Evolutionary conservation across 2,113 vertebrate species (phyloP), one percentile per base, ranked within the genome.

Genomic region (Gnathonemus longibarbis): DNA sequence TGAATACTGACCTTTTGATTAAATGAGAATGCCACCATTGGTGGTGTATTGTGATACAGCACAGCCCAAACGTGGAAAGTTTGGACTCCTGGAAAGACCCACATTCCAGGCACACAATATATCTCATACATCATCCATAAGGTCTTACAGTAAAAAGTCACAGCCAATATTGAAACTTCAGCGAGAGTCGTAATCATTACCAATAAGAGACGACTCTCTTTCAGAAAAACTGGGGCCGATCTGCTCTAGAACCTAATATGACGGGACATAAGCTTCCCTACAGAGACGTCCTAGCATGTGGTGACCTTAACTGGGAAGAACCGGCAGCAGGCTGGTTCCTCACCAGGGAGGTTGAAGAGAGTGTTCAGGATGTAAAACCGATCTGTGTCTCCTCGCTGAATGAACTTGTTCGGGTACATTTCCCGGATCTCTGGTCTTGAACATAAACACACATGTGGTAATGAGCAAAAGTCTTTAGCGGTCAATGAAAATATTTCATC

Each of bases 341-440:
- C 84, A 99, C 98, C 98, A 96, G 98, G 98, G 84, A 99, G 95
- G 94, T 99, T 99, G 96, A 99, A 99, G 70, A 99, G 96, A 0
- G 98, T 99, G 95, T 99, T 99, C 92, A 99, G 96, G 95, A 99
- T 99, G 95, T 99, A 98, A 96, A 99, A 99, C 91, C 98, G 97
- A 84, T 99, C 98, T 21, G 98, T 99, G 92, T 99, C 98, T 95
- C 99, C 98, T 90, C 98, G 96, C 95, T 99, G 98, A 92, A 99
- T 99, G 94, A 99, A 99, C 95, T 99, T 99, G 94, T 99, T 99
- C 92, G 98, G 97, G 94, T 99, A 99, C 46, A 98, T 97, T 93
- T 99, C 98, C 92, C 98, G 96, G 91, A 96, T 99, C 94, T 99
- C 98, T 89, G 98, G 98, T 92, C 98, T 99, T 94, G 24, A 48